Evolutionary conservation across 2,113 vertebrate species (phyloP), one percentile per base, ranked within the genome.

Genomic region (Athene cunicularia): DNA sequence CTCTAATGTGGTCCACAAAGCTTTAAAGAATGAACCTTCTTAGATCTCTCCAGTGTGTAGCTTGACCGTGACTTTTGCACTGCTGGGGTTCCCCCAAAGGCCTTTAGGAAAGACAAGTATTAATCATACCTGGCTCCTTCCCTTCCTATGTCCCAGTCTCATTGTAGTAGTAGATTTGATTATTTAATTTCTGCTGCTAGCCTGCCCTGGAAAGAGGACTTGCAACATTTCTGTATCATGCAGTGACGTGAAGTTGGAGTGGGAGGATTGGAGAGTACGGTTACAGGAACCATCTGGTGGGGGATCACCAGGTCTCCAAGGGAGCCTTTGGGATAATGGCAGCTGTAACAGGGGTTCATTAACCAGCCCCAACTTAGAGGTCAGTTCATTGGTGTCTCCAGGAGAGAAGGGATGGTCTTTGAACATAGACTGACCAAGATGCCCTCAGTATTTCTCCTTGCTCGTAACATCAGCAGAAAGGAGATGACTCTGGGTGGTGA

Each of bases 211-310:
- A 59, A 86, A 41, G 41, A 64, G 28, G 56, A 28, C 50, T 43
- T 67, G 41, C 19, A 55, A 26, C 2, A 0, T 64, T 13, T 9
- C 50, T 1, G 1, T 7, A 19, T 16, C 18, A 8, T 1, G 2
- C 5, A 39, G n/a, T 11, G 56, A 3, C 52, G 41, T 37, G 45
- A 75, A 66, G 50, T 30, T 20, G 39, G 43, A 68, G 35, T 47
- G 22, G 63, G 37, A 68, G 33, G 17, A 12, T n/a, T 50, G 56
- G 19, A n/a, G 30, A 80, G 6, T 56, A 9, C 24, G 50, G 62
- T 37, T 52, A 27, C 11, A 83, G 62, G 30, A 89, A 16, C 20
- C 14, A 12, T 27, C 28, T 45, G 10, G 21, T 45, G 43, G 21
- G n/a, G 13, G 8, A 28, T 50, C 37, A 70, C 15, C 43, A 50